Conservation (phyloP, 2,888 invertebrate genomes). For the Cataglyphis altisquamis region DNA sequence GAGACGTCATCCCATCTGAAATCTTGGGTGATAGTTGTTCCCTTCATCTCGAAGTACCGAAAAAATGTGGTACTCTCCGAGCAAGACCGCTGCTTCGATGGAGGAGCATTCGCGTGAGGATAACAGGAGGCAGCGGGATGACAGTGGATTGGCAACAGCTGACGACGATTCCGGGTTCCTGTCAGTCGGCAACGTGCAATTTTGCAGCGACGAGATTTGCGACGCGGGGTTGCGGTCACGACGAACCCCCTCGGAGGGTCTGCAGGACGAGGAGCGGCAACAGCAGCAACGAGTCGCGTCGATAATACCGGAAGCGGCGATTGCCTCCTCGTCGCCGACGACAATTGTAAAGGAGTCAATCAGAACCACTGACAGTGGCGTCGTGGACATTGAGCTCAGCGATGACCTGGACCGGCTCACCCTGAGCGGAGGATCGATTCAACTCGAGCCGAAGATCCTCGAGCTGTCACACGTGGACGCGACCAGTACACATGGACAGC, state of each 20-base stretch:
- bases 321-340: not conserved
- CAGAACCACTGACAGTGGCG: conserved; percentile 89
- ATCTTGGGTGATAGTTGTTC: too few species aligned
- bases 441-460: conserved; percentile 63
- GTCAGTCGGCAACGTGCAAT: conserved; percentile 76
- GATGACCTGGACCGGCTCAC: conserved; percentile 89
- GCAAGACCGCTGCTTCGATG: conserved; percentile 35
- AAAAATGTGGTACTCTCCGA: conserved; percentile 69
- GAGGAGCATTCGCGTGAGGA: conserved; percentile 50
- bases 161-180: conserved; percentile 82
- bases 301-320: not conserved
- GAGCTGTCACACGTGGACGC: conserved; percentile 73
- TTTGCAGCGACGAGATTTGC: conserved; percentile 69
- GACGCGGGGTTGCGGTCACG: conserved; percentile 57
- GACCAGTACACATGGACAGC: not conserved
- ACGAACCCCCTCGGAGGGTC: not conserved
- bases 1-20: not conserved
- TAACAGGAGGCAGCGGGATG: conserved; percentile 53
- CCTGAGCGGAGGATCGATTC: conserved; percentile 78
- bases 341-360: conserved; percentile 80
- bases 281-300: not conserved
- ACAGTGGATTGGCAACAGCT: conserved; percentile 28
- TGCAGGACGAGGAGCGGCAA: too few species aligned
- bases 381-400: conserved; percentile 88
- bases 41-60: not conserved